Conservation (phyloP, 2,113 vertebrate genomes). For the Zapornia atra region DNA sequence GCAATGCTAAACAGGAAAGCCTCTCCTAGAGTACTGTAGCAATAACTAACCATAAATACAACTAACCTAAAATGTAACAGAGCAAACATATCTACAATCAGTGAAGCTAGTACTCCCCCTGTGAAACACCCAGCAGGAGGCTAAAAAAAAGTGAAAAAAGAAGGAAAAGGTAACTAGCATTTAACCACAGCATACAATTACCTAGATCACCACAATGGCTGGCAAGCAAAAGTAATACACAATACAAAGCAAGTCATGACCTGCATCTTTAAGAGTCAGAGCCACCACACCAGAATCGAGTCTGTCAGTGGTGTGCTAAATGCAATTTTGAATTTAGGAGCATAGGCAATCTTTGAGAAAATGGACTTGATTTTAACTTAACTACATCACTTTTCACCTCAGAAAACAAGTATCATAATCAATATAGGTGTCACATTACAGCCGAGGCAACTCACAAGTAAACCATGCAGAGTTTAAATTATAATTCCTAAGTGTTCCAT, state of each 20-base stretch:
- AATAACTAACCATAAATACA: not conserved
- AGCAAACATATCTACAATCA: not conserved
- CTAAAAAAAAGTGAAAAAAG: not conserved
- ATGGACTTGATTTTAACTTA: not conserved
- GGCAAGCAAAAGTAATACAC: not conserved
- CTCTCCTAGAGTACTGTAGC: not conserved
- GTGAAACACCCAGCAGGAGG: not conserved
- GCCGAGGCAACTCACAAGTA: not conserved
- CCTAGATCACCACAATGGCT: not conserved
- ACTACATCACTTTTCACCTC: not conserved
- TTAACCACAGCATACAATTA: not conserved
- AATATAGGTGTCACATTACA: not conserved
- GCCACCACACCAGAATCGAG: not conserved
- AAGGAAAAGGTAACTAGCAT: not conserved
- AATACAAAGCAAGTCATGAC: not conserved
- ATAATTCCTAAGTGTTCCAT: not conserved
- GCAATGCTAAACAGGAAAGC: not conserved
- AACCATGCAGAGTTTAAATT: not conserved
- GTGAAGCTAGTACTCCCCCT: not conserved
- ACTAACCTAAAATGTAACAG: not conserved
- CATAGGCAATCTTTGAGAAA: not conserved
- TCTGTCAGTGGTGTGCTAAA: not conserved
- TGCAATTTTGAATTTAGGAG: not conserved
- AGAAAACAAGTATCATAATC: not conserved
- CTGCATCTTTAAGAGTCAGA: not conserved